phyloP scores from a whole-genome alignment of 2,113 vertebrate species.

The Balaenoptera acutorostrata region DNA sequence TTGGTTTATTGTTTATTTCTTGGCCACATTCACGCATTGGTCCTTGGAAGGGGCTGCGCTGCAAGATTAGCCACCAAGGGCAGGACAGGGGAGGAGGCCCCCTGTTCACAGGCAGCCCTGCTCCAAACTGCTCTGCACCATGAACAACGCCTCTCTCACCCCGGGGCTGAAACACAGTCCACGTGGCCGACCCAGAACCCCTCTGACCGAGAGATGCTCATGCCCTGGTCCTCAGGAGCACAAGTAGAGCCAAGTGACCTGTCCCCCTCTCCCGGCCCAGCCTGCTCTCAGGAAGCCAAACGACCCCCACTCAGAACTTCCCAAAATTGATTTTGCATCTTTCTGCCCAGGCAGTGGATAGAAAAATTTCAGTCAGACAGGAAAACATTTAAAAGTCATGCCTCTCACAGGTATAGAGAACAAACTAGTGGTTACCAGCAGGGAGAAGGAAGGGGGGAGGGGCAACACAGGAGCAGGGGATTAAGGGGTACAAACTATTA shows the following conservation, averaged over 20 bases:
- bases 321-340: conserved; percentile 47
- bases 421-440: neutral
- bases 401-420: neutral
- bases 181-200: neutral
- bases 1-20: neutral
- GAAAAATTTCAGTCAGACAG: conserved; percentile 65
- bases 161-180: neutral
- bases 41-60: neutral
- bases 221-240: neutral
- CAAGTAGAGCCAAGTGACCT: neutral
- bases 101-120: neutral
- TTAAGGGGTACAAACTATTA: neutral
- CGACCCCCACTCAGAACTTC: neutral
- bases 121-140: rapidly evolving
- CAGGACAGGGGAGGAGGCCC: too few species aligned
- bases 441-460: too few species aligned
- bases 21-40: neutral
- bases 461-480: neutral
- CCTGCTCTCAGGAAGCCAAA: neutral
- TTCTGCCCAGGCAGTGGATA: neutral
- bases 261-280: neutral
- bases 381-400: conserved; percentile 40
- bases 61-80: neutral
- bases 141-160: rapidly evolving
- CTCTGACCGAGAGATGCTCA: neutral